Conservation (phyloP, 2,888 invertebrate species). For the Drosophila fulvimacula region DNA sequence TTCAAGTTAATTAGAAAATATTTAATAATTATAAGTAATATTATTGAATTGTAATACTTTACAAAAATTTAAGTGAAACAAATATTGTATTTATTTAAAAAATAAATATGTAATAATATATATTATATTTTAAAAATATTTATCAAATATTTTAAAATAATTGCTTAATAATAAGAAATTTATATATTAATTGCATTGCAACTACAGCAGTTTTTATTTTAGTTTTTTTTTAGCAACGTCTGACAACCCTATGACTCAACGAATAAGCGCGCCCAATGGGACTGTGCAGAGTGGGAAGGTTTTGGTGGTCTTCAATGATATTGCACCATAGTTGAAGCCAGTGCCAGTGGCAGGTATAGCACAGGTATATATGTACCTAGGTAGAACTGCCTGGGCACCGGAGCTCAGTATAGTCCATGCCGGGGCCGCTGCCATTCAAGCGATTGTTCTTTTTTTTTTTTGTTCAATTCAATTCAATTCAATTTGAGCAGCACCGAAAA, state of each 20-base stretch:
- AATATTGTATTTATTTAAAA: neutral
- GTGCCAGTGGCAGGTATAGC: slow-evolving; percentile 7
- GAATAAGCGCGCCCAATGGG: slow-evolving; percentile 51
- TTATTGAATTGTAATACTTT: neutral
- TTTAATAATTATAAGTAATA: neutral
- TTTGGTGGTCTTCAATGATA: slow-evolving; percentile 30
- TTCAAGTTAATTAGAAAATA: neutral
- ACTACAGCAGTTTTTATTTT: too few relatives aligned
- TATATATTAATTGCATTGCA: too few relatives aligned
- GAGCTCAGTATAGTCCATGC: slow-evolving; percentile 18
- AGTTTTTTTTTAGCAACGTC: neutral
- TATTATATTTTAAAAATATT: too few relatives aligned
- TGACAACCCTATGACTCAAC: slow-evolving; percentile 36
- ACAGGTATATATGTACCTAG: neutral
- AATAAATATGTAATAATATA: neutral
- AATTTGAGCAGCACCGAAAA: slow-evolving; percentile 71
- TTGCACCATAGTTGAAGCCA: slow-evolving; percentile 20
- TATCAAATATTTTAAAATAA: too few relatives aligned
- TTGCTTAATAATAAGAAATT: too few relatives aligned
- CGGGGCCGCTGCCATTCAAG: slow-evolving; percentile 38
- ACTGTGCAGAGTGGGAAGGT: slow-evolving; percentile 26
- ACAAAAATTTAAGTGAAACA: neutral
- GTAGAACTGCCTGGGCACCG: slow-evolving; percentile 2
- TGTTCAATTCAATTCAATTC: slow-evolving; percentile 76
- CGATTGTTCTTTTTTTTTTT: slow-evolving; percentile 59